Percentiles rank a stretch among this genome's conserved stretches.
These are phyloP conservation scores for Neoitamus cyanurus DNA, from an alignment of 2,888 invertebrate species.

Conservation along the genomic window DNA sequence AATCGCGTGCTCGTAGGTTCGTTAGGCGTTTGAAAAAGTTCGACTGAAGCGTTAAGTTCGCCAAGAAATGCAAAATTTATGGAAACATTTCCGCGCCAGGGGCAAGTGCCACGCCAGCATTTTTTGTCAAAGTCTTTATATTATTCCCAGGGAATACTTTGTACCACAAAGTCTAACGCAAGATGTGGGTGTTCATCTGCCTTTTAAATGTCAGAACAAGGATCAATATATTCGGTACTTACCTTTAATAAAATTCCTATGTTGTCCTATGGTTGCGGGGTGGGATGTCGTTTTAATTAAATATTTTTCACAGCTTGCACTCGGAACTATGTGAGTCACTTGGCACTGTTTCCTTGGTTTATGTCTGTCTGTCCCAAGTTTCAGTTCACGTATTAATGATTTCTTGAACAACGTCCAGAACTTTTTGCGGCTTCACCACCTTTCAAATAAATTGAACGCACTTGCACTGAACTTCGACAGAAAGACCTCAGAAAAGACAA, in stretches of 20 bases:
- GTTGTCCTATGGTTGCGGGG: slow-evolving; percentile 45
- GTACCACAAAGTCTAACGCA: background rate
- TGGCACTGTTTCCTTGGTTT: background rate
- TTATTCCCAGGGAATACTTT: background rate
- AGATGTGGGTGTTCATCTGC: background rate
- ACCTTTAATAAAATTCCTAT: slow-evolving; percentile 50
- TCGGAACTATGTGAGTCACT: background rate
- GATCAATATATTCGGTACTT: slow-evolving; percentile 12
- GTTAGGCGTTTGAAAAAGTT: background rate
- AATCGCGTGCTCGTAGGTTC: background rate
- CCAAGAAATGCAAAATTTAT: background rate
- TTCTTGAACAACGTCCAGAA: background rate
- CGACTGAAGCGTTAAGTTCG: background rate
- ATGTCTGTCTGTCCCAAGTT: background rate
- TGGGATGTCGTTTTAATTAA: background rate
- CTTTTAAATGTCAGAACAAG: background rate
- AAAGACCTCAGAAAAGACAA: background rate
- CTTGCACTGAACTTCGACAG: background rate
- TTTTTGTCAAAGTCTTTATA: background rate
- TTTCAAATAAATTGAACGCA: background rate
- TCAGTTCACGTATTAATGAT: background rate
- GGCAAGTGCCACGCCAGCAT: background rate
- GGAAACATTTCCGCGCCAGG: background rate
- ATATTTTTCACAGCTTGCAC: background rate
- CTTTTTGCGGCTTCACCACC: background rate